Evolutionary conservation across 2,113 vertebrate species (phyloP).

Genomic region (zebrafish (Danio rerio)): GRCz12tu NC_133177.1:31418001-31418500

Average conservation of each 20-base stretch:
- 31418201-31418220: constrained; percentile 10
- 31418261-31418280: constrained; percentile 13
- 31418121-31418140: not conserved
- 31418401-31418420: constrained; percentile 91
- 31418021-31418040: constrained; percentile 88
- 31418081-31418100: not conserved
- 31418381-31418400: constrained; percentile 90
- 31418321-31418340: constrained; percentile 96
- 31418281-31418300: constrained; percentile 26
- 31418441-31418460: constrained; percentile 79
- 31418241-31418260: constrained; percentile 32
- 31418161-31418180: constrained; percentile 18
- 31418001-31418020: constrained; percentile 91
- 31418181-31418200: constrained; percentile 25
- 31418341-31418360: constrained; percentile 88
- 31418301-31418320: constrained; percentile 94
- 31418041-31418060: constrained; percentile 89
- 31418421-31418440: constrained; percentile 90
- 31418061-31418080: constrained; percentile 14
- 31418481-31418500: not conserved
- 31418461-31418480: constrained; percentile 2
- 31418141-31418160: constrained; percentile 25
- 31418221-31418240: constrained; percentile 25
- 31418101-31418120: not conserved
- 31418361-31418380: constrained; percentile 86